Evolutionary conservation across 2,113 vertebrate genomes (phyloP).

Genomic region (Catagonus wagneri): DNA sequence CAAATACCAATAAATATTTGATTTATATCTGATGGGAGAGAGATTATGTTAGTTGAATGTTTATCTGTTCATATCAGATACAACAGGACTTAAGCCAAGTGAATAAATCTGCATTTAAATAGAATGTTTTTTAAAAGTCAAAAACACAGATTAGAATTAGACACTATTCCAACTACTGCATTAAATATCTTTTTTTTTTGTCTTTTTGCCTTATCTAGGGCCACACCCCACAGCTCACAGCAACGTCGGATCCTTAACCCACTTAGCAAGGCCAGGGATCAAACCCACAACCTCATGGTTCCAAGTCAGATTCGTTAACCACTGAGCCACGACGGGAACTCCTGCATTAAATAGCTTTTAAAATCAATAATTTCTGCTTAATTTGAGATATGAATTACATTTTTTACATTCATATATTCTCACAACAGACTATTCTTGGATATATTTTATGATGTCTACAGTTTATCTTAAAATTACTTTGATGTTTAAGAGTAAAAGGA

Average conservation of each 20-base stretch:
- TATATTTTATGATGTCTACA: not conserved
- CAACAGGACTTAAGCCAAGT: not conserved
- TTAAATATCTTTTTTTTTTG: no score
- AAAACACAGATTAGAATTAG: conserved; percentile 22
- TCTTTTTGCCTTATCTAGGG: no score
- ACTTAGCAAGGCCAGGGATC: no score
- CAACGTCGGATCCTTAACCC: no score
- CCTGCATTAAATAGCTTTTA: not conserved
- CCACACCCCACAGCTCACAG: no score
- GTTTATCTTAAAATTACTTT: conserved; percentile 38
- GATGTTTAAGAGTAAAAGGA: not conserved
- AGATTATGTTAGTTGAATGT: not conserved
- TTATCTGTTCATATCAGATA: conserved; percentile 8
- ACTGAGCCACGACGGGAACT: no score
- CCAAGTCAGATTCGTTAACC: no score
- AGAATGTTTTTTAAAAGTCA: conserved; percentile 30
- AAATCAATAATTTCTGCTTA: conserved; percentile 45
- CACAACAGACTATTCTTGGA: not conserved
- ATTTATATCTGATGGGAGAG: conserved; percentile 3
- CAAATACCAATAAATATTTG: conserved; percentile 34
- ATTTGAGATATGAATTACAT: not conserved
- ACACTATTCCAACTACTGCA: not conserved
- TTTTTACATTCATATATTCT: conserved; percentile 31
- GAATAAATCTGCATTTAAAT: not conserved
- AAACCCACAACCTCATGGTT: no score